Conservation (phyloP, 2,797 vertebrate genomes). For the Phrynocephalus vlangalii region DNA sequence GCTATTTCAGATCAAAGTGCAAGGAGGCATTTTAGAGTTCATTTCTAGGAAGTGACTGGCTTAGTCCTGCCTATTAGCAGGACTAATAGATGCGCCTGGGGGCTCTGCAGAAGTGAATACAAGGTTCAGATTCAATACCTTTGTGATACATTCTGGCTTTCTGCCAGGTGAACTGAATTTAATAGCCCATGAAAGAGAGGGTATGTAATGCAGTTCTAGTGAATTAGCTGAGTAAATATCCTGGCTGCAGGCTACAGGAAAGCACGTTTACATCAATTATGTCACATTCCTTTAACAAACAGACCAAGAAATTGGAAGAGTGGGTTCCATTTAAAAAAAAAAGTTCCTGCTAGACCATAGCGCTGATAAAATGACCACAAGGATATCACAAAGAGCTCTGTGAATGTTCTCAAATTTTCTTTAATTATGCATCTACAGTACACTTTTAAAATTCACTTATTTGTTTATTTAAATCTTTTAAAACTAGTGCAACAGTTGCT, state of each 20-base stretch:
- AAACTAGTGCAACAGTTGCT: neutral
- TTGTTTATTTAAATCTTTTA: neutral
- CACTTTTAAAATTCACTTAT: neutral
- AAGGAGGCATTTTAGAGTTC: slow-evolving; percentile 20
- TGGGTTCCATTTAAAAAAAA: neutral
- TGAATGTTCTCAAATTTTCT: neutral
- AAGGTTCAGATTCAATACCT: slow-evolving; percentile 20
- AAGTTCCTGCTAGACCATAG: neutral
- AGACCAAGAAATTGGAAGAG: neutral
- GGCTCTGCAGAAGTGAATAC: slow-evolving; percentile 13
- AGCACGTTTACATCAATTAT: slow-evolving; percentile 28
- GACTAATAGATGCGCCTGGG: slow-evolving; percentile 34
- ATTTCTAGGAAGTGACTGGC: slow-evolving; percentile 23
- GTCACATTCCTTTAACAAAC: slow-evolving; percentile 9
- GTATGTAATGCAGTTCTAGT: slow-evolving; percentile 37
- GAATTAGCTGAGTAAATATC: slow-evolving; percentile 46
- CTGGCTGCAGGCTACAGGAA: slow-evolving; percentile 27
- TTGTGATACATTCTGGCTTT: slow-evolving; percentile 35
- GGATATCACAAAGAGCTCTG: neutral
- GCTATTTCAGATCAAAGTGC: slow-evolving; percentile 28
- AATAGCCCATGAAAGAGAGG: slow-evolving; percentile 41
- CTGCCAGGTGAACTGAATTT: slow-evolving; percentile 45
- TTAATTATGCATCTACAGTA: neutral
- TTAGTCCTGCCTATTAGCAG: slow-evolving; percentile 34
- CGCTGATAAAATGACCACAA: neutral